phyloP scores from a whole-genome alignment of 1,140 invertebrate species.

The Atopsyche davidsoni region DNA sequence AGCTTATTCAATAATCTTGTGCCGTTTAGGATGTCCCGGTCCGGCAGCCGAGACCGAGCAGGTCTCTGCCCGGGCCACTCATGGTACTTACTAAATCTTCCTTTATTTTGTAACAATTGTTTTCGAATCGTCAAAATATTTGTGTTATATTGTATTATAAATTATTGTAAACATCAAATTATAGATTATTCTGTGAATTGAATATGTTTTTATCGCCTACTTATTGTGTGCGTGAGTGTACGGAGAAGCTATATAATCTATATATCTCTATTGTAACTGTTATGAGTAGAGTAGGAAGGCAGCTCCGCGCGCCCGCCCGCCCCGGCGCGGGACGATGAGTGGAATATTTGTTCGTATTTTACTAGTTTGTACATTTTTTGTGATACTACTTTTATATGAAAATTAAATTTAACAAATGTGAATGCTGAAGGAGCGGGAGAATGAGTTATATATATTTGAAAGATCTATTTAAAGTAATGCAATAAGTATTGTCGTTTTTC shows the following conservation, averaged over 20 bases:
- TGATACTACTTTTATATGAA: conserved; percentile 26
- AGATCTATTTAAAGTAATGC: conserved; percentile 20
- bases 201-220: conserved; percentile 19
- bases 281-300: conserved; percentile 15
- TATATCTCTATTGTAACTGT: conserved; percentile 22
- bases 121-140: conserved; percentile 25
- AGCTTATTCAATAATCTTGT: conserved; percentile 1
- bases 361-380: conserved; percentile 28
- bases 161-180: conserved; percentile 9
- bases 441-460: conserved; percentile 18
- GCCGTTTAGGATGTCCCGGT: not conserved
- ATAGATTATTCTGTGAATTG: conserved; percentile 8
- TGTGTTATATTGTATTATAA: conserved; percentile 23
- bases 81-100: conserved; percentile 6
- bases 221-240: conserved; percentile 21
- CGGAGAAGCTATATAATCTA: conserved; percentile 19
- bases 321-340: not conserved
- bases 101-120: conserved; percentile 11
- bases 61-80: conserved; percentile 4
- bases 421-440: conserved; percentile 12
- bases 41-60: conserved; percentile 1
- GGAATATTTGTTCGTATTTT: conserved; percentile 24
- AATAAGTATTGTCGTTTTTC: conserved; percentile 22
- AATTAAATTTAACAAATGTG: conserved; percentile 17
- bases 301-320: too few species aligned